Percentiles rank a stretch among this genome's conserved stretches.
These are phyloP conservation scores for Octonoba sinensis DNA, from an alignment of 2,888 invertebrate species.

Conservation along the genomic window DNA sequence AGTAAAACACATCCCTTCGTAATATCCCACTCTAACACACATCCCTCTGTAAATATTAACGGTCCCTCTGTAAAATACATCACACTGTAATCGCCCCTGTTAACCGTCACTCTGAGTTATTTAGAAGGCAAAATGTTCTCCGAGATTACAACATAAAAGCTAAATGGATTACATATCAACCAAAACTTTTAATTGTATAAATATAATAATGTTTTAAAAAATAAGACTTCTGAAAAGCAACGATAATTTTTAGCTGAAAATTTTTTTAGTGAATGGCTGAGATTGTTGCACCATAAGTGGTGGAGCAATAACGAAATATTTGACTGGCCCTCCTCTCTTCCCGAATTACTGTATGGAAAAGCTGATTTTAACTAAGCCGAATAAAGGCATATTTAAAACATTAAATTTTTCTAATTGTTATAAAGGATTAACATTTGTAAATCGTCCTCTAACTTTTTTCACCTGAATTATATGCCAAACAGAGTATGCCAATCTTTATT, in stretches of 20 bases:
- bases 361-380: too few relatives aligned
- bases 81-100: too few relatives aligned
- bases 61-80: too few relatives aligned
- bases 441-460: too few relatives aligned
- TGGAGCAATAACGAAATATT: neutral
- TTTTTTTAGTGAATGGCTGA: neutral
- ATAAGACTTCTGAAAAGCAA: neutral
- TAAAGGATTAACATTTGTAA: too few relatives aligned
- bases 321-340: neutral
- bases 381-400: too few relatives aligned
- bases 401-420: too few relatives aligned
- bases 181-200: neutral
- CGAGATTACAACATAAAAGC: neutral
- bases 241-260: neutral
- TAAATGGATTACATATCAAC: neutral
- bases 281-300: neutral
- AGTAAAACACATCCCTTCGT: neutral
- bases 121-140: neutral
- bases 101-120: too few relatives aligned
- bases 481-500: too few relatives aligned
- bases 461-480: too few relatives aligned
- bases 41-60: neutral
- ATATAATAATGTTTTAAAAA: neutral
- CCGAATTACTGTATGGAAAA: neutral
- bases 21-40: neutral